A percentile compares a stretch with the other conserved stretches of the same genome.
These are phyloP conservation scores for Catonia carolina DNA, from an alignment of 2,888 invertebrate genomes.

Conservation along the genomic window DNA sequence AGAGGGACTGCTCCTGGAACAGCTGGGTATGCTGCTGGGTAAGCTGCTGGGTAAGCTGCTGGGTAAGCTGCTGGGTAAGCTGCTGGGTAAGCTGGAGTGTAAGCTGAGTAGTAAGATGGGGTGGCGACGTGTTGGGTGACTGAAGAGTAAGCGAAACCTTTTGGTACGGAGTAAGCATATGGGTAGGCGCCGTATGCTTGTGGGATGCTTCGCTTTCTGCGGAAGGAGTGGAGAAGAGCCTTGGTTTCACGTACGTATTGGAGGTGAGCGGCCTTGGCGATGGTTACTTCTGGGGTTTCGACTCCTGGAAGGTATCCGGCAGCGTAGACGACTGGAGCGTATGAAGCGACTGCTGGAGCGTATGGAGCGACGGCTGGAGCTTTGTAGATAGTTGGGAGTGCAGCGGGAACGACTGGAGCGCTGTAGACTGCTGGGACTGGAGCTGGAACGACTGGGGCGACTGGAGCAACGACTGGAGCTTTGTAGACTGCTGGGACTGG, in stretches of 20 bases:
- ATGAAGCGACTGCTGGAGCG: constrained; percentile 34
- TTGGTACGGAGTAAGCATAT: constrained; percentile 9
- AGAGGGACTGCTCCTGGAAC: constrained; percentile 35
- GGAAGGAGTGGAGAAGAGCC: constrained; percentile 17
- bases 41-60: constrained; percentile 32
- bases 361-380: constrained; percentile 29
- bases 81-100: background rate
- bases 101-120: constrained; percentile 5
- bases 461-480: constrained; percentile 43
- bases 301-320: constrained; percentile 26
- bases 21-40: constrained; percentile 37
- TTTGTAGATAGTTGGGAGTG: constrained; percentile 22
- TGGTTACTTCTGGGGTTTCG: constrained; percentile 43
- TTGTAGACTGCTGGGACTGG: constrained; percentile 38
- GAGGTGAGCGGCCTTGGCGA: constrained; percentile 41
- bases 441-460: constrained; percentile 42
- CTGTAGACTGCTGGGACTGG: constrained; percentile 35
- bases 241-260: constrained; percentile 27
- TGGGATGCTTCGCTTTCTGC: constrained; percentile 19
- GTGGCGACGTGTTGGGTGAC: constrained; percentile 1
- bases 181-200: constrained; percentile 21
- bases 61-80: background rate
- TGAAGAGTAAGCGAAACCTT: constrained; percentile 9
- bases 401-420: constrained; percentile 28
- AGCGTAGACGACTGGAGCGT: constrained; percentile 40